Conservation (phyloP, 2,888 invertebrate species). For the Cataglyphis rosenhaueri region DNA sequence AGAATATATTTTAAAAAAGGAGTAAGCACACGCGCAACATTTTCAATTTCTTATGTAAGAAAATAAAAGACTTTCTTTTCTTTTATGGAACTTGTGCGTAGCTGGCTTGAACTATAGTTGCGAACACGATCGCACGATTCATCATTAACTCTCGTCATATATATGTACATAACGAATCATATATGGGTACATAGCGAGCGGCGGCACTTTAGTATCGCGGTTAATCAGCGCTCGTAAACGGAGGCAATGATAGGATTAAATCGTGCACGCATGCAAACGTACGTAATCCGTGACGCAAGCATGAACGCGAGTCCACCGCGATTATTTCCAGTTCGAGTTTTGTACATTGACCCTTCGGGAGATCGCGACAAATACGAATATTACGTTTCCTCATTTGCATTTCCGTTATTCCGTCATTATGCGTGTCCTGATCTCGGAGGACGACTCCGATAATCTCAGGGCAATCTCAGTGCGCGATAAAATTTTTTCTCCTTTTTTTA, state of each 20-base stretch:
- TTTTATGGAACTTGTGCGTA: neutral
- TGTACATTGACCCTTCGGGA: constrained; percentile 36
- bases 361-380: constrained; percentile 2
- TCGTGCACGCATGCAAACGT: neutral
- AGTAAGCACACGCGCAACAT: neutral
- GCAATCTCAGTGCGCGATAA: neutral
- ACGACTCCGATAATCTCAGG: neutral
- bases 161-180: constrained; percentile 9
- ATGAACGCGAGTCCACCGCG: constrained; percentile 41
- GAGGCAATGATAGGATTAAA: constrained; percentile 38
- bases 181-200: neutral
- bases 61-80: constrained; percentile 20
- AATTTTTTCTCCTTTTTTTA: neutral
- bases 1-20: neutral
- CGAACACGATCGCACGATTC: neutral
- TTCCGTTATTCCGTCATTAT: constrained; percentile 9
- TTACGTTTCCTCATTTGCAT: neutral
- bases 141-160: constrained; percentile 5
- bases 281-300: constrained; percentile 19
- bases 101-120: neutral
- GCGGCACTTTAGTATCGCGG: constrained; percentile 19
- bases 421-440: neutral
- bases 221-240: constrained; percentile 27
- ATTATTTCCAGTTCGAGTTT: constrained; percentile 52
- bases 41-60: constrained; percentile 19